Percentiles rank a stretch among this genome's conserved stretches.
These are phyloP conservation scores for Onychomys arenicola DNA, from an alignment of 2,797 vertebrate species.

Conservation along the genomic window DNA sequence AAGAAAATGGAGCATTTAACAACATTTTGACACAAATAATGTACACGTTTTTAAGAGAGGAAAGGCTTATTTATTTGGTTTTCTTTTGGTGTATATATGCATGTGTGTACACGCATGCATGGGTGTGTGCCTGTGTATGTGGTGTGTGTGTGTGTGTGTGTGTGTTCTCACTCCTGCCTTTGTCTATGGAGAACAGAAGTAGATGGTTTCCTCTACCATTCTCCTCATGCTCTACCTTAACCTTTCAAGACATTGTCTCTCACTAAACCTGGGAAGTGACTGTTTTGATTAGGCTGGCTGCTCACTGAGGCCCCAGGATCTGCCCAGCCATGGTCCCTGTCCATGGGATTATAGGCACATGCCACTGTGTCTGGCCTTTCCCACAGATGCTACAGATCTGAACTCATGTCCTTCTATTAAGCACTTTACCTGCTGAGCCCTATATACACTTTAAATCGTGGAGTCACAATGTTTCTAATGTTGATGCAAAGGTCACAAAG, in stretches of 20 bases:
- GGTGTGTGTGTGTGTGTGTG: not conserved
- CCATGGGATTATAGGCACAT: not conserved
- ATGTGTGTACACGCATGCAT: not conserved
- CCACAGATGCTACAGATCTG: no score
- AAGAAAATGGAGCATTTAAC: constrained; percentile 10
- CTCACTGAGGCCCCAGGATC: no score
- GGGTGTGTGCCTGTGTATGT: not conserved
- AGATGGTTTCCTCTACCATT: not conserved
- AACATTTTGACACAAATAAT: not conserved
- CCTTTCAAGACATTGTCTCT: not conserved
- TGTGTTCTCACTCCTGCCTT: not conserved
- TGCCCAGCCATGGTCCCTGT: not conserved
- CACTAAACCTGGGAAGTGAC: not conserved
- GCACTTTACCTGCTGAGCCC: no score
- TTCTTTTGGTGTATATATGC: not conserved
- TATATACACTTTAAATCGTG: not conserved
- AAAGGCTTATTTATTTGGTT: not conserved
- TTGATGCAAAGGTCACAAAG: not conserved
- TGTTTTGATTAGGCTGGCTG: not conserved
- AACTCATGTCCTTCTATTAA: not conserved
- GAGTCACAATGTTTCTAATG: not conserved
- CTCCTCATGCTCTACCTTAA: not conserved
- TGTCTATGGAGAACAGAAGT: not conserved
- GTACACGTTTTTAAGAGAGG: not conserved
- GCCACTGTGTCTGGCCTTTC: not conserved